These are phyloP conservation scores for Neoniphon sammara DNA, from an alignment of 2,797 vertebrate species.

Conservation along the genomic window DNA sequence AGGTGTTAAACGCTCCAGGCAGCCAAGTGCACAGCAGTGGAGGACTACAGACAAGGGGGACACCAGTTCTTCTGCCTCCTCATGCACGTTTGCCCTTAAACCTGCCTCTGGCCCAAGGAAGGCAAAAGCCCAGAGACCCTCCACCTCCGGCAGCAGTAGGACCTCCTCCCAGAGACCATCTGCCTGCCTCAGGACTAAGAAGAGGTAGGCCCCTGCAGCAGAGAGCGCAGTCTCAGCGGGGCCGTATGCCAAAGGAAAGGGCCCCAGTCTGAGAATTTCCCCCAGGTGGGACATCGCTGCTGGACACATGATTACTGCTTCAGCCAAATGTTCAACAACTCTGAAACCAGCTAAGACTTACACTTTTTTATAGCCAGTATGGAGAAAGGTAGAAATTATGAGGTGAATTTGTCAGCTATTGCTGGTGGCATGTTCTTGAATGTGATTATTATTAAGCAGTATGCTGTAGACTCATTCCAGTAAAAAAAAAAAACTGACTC, in stretches of 20 bases:
- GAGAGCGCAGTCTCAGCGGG: constrained; percentile 30
- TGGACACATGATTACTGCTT: constrained; percentile 42
- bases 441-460: constrained; percentile 36
- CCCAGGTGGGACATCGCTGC: constrained; percentile 29
- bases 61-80: constrained; percentile 20
- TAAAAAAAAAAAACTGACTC: constrained; percentile 26
- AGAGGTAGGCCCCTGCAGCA: constrained; percentile 59
- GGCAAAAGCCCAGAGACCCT: constrained; percentile 55
- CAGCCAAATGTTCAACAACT: constrained; percentile 41
- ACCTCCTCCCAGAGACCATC: constrained; percentile 65
- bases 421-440: constrained; percentile 28
- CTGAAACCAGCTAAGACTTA: constrained; percentile 25
- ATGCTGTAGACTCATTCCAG: constrained; percentile 4
- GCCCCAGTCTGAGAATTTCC: constrained; percentile 33
- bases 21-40: constrained; percentile 66
- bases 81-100: constrained; percentile 53
- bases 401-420: constrained; percentile 27
- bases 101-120: constrained; percentile 53
- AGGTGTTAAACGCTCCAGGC: constrained; percentile 66
- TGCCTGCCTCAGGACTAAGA: constrained; percentile 67
- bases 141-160: constrained; percentile 57
- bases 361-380: constrained; percentile 13
- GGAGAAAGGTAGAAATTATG: constrained; percentile 15
- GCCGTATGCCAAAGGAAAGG: constrained; percentile 73
- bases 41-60: constrained; percentile 63